phyloP scores from a whole-genome alignment of 2,888 invertebrate genomes.

The Tanaodytes sp. region DNA sequence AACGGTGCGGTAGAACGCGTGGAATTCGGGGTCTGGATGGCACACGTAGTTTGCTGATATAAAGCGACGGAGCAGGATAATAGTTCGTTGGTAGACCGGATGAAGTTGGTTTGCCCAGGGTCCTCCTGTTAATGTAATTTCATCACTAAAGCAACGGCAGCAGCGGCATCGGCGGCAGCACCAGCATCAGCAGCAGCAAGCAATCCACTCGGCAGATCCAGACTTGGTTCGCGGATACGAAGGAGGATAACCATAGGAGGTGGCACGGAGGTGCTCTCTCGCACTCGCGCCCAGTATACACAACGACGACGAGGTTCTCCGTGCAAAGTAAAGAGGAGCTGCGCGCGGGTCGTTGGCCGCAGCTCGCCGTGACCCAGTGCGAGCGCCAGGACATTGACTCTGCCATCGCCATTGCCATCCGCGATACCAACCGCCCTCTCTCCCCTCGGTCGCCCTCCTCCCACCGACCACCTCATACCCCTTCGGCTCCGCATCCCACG shows the following conservation, averaged over 20 bases:
- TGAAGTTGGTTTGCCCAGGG: conserved; percentile 40
- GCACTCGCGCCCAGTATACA: conserved; percentile 54
- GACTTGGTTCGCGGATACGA: conserved; percentile 44
- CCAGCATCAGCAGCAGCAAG: conserved; percentile 40
- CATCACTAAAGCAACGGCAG: conserved; percentile 35
- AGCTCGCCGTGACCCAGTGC: conserved; percentile 74
- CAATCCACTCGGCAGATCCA: conserved; percentile 48
- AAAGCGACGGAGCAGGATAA: too few relatives aligned
- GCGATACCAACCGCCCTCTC: conserved; percentile 70
- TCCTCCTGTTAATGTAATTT: conserved; percentile 39
- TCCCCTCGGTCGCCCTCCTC: conserved; percentile 57
- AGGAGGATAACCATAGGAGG: conserved; percentile 50
- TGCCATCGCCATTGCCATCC: conserved; percentile 73
- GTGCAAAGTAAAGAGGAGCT: conserved; percentile 71
- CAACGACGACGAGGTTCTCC: conserved; percentile 48
- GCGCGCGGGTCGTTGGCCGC: conserved; percentile 71
- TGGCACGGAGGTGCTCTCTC: conserved; percentile 52
- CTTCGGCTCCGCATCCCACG: conserved; percentile 56
- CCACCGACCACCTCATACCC: conserved; percentile 53
- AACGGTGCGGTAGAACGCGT: too few relatives aligned
- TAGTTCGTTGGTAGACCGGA: conserved; percentile 31
- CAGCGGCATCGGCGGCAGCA: conserved; percentile 27
- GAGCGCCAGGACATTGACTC: conserved; percentile 73
- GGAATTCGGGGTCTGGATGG: too few relatives aligned
- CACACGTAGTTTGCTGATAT: too few relatives aligned